Percentiles rank a stretch among this genome's conserved stretches.
Evolutionary conservation across 2,888 invertebrate genomes (phyloP).

Genomic region (Lasius platythorax): DNA sequence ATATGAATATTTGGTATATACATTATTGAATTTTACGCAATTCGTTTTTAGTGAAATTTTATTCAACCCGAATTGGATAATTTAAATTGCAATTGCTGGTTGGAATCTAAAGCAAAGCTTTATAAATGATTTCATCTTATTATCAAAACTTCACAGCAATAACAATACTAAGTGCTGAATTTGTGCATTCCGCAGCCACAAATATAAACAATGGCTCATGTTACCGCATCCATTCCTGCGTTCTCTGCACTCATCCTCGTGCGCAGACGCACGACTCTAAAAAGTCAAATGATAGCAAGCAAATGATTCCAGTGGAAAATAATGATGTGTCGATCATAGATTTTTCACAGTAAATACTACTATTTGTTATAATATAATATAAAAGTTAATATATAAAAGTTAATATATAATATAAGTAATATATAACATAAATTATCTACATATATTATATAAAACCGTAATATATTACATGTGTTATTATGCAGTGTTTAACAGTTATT

Average conservation of each 20-base stretch:
- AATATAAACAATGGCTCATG: slow-evolving; percentile 15
- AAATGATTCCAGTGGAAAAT: neutral
- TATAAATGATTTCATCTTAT: slow-evolving; percentile 1
- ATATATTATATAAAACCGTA: neutral
- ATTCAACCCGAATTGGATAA: neutral
- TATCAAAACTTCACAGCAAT: slow-evolving; percentile 12
- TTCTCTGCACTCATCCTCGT: neutral
- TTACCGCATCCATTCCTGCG: neutral
- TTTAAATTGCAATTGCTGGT: neutral
- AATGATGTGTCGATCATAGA: neutral
- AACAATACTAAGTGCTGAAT: slow-evolving; percentile 25
- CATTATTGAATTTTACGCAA: neutral
- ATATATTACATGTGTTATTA: too few relatives aligned
- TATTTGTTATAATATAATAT: neutral
- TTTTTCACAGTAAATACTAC: neutral
- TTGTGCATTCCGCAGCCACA: slow-evolving; percentile 22
- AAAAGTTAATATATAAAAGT: neutral
- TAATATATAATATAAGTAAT: too few relatives aligned
- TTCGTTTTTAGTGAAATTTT: neutral
- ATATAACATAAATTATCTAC: too few relatives aligned
- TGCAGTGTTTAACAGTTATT: too few relatives aligned
- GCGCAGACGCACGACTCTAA: slow-evolving; percentile 2
- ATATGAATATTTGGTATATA: too few relatives aligned
- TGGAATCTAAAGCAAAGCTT: neutral
- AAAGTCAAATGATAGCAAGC: neutral